Evolutionary conservation across 2,797 vertebrate species (phyloP), one percentile per base, ranked within the genome.

Genomic region (Artibeus lituratus): DNA sequence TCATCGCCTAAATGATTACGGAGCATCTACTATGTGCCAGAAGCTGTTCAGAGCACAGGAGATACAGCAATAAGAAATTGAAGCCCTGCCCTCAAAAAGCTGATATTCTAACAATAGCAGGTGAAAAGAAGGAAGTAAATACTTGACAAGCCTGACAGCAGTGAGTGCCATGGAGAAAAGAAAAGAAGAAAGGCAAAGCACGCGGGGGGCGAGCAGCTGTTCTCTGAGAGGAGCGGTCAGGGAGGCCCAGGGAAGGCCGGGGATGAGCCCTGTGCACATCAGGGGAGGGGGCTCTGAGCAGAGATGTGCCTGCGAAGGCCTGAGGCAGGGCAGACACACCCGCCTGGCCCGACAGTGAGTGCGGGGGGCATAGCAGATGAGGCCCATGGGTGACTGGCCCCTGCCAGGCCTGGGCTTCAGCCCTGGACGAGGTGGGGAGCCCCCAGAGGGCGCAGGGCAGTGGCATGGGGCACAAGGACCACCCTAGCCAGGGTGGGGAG

Each of bases 101-200:
- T 37, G 22, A 59, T 39, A 62, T 22, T 42, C 47, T 16, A 69
- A 9, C 3, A 21, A 76, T 10, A 87, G 74, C 24, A 87, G 32
- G 76, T 35, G 62, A 76, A 76, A 82, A 44, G 15, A n/a, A 90
- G 73, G 29, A 18, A 86, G 21, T 29, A 65, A 74, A 70, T 35
- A 35, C 4, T n/a, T 70, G 51, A n/a, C 8, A 7, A 67, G 86
- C 19, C n/a, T 29, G n/a, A 19, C 0, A 21, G 29, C 16, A 49
- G 29, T 62, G n/a, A 62, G 57, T 15, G 22, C 47, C 10, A 11
- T 4, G 19, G n/a, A 35, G 70, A 11, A 94, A 10, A 59, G 76
- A 4, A n/a, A 44, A 67, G 55, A 12, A 74, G 5, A 51, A 65
- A 22, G 5, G 11, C 49, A 19, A 57, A 53, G 59, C 12, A 5